Base-by-base conservation (phyloP, 2,113 vertebrate species). In the Ophthalmotilapia sp. region DNA sequence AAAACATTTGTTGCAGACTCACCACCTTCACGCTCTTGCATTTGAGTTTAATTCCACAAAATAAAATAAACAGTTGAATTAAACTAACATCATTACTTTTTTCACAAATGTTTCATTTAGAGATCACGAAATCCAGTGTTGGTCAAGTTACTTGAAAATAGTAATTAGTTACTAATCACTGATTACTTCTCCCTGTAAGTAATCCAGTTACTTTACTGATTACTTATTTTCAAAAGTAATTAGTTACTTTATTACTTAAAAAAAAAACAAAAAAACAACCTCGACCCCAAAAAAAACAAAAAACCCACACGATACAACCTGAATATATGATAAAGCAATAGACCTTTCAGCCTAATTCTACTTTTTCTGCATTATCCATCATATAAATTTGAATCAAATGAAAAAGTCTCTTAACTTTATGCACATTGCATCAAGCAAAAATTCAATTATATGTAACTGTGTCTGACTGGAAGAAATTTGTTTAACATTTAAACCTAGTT, bases 231-330 rank as follows among this genome's bases (percentile, higher is more conserved):
- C 6, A 62, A 62, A 62, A 19, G 31, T 62, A 62, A 36, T 12
- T 62, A 62, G 31, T 36, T 36, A 65, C 60, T 12, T n/a, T 36
- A n/a, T 62, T n/a, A 36, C 29, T 36, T 36, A 10, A 3, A 31
- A 56, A 3, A 10, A 8, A 21, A 3, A 3, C 2, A 3, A 1
- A 5, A 29, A 6, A 31, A 31, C 5, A 29, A 29, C 0, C 0
- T 1, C 6, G 0, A 29, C 6, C 6, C 42, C 42, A 17, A 0
- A 4, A 49, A 49, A 49, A 5, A n/a, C 1, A 4, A 21, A 54
- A 2, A 7, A 3, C 0, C 12, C 0, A 60, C 5, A 31, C 2
- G 2, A 33, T 19, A 33, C 58, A 62, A 62, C 29, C 9, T 36
- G 15, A 33, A 62, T 11, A 33, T 6, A 33, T 62, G 5, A 19